phyloP scores from a whole-genome alignment of 2,113 vertebrate genomes.

The Sinocyclocheilus rhinocerous region DNA sequence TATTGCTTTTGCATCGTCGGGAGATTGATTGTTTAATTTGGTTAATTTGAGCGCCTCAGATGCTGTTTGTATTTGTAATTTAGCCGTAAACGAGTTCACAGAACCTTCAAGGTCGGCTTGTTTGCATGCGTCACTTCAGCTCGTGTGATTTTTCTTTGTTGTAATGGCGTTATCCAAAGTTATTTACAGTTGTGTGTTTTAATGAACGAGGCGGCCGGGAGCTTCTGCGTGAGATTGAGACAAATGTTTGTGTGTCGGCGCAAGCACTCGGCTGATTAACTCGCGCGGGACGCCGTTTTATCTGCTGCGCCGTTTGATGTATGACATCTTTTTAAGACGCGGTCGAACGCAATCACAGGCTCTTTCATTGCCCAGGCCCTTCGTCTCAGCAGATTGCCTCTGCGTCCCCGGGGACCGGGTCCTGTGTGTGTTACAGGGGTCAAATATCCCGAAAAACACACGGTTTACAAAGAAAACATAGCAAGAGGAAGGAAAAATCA shows the following conservation, averaged over 20 bases:
- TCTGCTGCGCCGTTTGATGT: slow-evolving; percentile 79
- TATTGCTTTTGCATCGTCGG: neutral
- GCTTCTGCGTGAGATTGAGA: slow-evolving; percentile 72
- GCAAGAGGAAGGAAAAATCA: neutral
- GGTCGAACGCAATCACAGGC: slow-evolving; percentile 79
- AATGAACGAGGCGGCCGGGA: slow-evolving; percentile 57
- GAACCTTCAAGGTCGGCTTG: neutral
- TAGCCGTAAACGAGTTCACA: neutral
- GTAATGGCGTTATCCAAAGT: slow-evolving; percentile 31
- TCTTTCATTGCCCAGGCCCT: slow-evolving; percentile 71
- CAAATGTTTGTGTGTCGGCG: too few species aligned
- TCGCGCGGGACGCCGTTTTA: slow-evolving; percentile 74
- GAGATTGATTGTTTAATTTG: neutral
- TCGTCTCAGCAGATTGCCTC: slow-evolving; percentile 70
- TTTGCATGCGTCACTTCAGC: neutral
- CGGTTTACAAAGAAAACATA: neutral
- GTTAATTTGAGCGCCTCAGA: neutral
- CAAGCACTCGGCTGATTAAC: too few species aligned
- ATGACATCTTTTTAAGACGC: slow-evolving; percentile 75
- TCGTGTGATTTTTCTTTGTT: neutral
- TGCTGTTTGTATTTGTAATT: neutral
- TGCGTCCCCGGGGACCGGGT: slow-evolving; percentile 70
- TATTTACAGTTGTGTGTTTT: slow-evolving; percentile 62
- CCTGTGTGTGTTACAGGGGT: slow-evolving; percentile 38
- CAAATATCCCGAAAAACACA: neutral